Evolutionary conservation across 2,888 invertebrate genomes (phyloP), one percentile per base, ranked within the genome.

Genomic region (Drosophila histrio): DNA sequence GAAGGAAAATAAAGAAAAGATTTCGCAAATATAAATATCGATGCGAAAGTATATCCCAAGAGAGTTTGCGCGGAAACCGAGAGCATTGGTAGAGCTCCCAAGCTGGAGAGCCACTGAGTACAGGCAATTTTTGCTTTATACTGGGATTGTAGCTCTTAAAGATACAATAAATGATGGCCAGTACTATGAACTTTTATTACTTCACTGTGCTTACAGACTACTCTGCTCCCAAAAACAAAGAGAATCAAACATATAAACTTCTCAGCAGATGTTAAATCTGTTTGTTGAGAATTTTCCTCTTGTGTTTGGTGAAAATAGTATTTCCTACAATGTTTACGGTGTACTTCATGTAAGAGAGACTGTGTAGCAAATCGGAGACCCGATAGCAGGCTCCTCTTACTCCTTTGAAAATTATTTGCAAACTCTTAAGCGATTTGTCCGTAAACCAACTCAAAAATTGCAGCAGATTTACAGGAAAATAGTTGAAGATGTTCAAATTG

Each of bases 241-340:
- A 9, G n/a, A n/a, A n/a, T n/a, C n/a, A n/a, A 28, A 28, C 9
- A 1, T 28, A 9, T 1, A 28, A 28, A 28, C 28, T 28, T 28
- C 28, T 9, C 8, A n/a, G n/a, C n/a, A n/a, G n/a, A n/a, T n/a
- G n/a, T n/a, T n/a, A n/a, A n/a, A n/a, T n/a, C n/a, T n/a, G 9
- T 61, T 52, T 39, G 56, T 60, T 22, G 44, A 54, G 28, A 57
- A 58, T 53, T 67, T 67, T 53, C 24, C 58, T 22, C 13, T 24
- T 24, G 30, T 58, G 13, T 67, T 67, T 56, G 38, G 62, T 0
- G 47, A 53, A 52, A 67, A 52, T 13, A 61, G 56, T 34, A 52
- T 66, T 1, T 50, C 60, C 9, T 43, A 56, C 41, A 61, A 41
- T 24, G 53, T 38, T 2, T 53, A 60, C 26, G 28, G 36, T 19